A percentile compares a stretch with the other conserved stretches of the same genome.
Conservation (phyloP, 2,888 invertebrate genomes). For the Arctia plantaginis region DNA sequence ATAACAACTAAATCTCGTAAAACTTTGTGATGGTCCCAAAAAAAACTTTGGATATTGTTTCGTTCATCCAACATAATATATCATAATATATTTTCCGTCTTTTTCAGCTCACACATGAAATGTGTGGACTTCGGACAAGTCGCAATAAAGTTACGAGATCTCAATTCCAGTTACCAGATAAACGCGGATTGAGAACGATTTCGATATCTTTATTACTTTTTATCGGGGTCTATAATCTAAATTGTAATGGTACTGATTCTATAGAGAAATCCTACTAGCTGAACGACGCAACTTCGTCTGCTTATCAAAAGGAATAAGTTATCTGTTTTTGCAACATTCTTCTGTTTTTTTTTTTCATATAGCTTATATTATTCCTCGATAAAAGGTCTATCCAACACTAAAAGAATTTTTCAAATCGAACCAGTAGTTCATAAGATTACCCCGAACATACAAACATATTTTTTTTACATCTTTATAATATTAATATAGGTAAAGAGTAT, state of each 20-base stretch:
- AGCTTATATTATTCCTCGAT: too few species aligned
- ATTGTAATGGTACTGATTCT: background rate
- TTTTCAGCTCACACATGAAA: background rate
- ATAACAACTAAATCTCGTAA: background rate
- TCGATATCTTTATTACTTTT: slow-evolving; percentile 35
- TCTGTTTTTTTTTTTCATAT: too few species aligned
- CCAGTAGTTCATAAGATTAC: too few species aligned
- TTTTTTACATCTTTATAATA: too few species aligned
- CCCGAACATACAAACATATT: too few species aligned
- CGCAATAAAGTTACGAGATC: slow-evolving; percentile 27
- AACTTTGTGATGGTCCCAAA: background rate
- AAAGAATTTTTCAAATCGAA: too few species aligned
- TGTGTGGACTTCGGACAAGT: slow-evolving; percentile 1
- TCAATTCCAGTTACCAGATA: slow-evolving; percentile 27
- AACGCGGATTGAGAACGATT: slow-evolving; percentile 26
- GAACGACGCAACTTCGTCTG: too few species aligned
- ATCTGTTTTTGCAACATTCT: too few species aligned
- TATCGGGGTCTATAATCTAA: slow-evolving; percentile 19
- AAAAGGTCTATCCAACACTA: too few species aligned
- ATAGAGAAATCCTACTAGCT: too few species aligned
- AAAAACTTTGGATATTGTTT: slow-evolving; percentile 2
- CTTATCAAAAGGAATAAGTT: too few species aligned
- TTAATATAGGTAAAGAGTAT: too few species aligned
- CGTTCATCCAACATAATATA: background rate
- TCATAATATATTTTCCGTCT: background rate